phyloP scores from a whole-genome alignment of 2,113 vertebrate species.

The Ploceus nigricollis region DNA sequence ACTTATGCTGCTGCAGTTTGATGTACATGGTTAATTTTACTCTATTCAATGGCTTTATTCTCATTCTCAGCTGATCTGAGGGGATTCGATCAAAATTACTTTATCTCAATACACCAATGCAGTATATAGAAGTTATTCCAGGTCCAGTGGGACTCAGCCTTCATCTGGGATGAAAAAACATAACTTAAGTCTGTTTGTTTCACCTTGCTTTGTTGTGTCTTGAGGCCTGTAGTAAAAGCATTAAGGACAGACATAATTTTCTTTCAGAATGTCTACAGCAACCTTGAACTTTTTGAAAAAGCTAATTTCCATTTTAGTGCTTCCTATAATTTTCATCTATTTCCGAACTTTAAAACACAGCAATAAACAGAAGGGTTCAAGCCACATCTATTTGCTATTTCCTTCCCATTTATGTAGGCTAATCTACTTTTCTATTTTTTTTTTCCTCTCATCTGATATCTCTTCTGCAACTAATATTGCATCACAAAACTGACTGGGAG shows the following conservation, averaged over 20 bases:
- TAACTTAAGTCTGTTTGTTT: background rate
- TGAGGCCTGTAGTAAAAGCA: background rate
- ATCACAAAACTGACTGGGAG: constrained; percentile 1
- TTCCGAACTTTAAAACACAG: background rate
- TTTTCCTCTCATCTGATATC: background rate
- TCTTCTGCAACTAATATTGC: background rate
- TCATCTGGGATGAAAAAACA: background rate
- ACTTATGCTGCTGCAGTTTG: background rate
- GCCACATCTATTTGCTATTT: background rate
- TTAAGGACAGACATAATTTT: background rate
- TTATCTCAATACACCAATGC: background rate
- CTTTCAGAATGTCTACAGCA: background rate
- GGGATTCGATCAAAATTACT: background rate
- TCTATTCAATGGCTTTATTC: background rate
- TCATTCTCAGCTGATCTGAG: background rate
- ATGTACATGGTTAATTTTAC: background rate
- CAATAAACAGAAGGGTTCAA: constrained; percentile 3
- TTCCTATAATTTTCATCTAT: background rate
- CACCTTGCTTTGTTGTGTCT: background rate
- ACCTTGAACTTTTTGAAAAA: background rate
- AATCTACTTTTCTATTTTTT: background rate
- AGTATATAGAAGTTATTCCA: background rate
- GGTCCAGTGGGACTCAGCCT: background rate
- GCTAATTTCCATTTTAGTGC: background rate
- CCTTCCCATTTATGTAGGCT: background rate